Base-by-base conservation (phyloP, 2,113 vertebrate species). In the Sebastes schlegelii region DNA sequence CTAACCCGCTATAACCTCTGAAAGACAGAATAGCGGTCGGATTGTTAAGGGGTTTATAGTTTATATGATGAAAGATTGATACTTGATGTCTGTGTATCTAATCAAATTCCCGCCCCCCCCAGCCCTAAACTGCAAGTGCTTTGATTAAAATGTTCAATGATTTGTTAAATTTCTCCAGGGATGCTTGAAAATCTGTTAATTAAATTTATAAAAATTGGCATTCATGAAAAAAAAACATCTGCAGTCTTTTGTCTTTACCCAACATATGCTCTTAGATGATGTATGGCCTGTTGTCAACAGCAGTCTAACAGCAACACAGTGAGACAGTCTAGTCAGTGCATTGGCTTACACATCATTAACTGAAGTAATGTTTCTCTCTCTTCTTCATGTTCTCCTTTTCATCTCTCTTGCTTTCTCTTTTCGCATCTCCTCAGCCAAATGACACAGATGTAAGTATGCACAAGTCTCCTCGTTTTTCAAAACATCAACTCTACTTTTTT, bases 381-480 rank as follows among this genome's bases (percentile, higher is more conserved):
- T 43, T 80, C 66, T 75, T 52, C 17, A 40, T 46, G 16, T 34
- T 55, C 51, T 79, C 19, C 12, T 73, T 77, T 74, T 62, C 8
- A 10, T 84, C 60, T 72, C 64, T 57, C 49, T 75, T 43, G 69
- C 61, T 72, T 80, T 64, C 74, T 76, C 51, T 71, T 14, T 71
- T 46, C 26, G 6, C 54, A n/a, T 86, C 77, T 62, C 82, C 61
- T 34, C 87, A 92, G 91, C 88, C 88, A 77, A 94, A 92, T 42
- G 88, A 92, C 88, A 94, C 93, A 66, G 92, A 93, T 85, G 93
- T 94, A 88, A 94, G 92, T 93, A 80, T 72, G 45, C 77, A 71
- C 42, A 71, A 65, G 64, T 64, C 9, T 9, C 21, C 66, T 85
- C 45, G n/a, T 57, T 79, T 77, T 52, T 69, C 13, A 58, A 74